Percentiles rank a stretch among this genome's conserved stretches.
These are phyloP conservation scores for Cordilura impudica DNA, from an alignment of 2,888 invertebrate species.

Conservation along the genomic window DNA sequence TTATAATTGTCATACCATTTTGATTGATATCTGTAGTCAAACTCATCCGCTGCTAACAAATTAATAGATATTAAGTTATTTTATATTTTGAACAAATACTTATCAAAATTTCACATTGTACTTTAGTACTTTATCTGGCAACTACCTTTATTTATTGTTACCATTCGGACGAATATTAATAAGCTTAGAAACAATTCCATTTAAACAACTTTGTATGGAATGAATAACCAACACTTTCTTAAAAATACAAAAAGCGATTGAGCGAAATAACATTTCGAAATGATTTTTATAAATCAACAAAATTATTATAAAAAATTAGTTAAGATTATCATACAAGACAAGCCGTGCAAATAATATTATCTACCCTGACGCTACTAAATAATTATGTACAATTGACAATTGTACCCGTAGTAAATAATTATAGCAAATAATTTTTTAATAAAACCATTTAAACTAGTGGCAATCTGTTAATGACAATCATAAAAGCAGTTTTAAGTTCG, in stretches of 20 bases:
- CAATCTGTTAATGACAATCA: too few relatives aligned
- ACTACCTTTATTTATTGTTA: neutral
- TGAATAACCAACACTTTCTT: neutral
- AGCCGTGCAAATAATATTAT: too few relatives aligned
- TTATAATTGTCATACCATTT: constrained; percentile 63
- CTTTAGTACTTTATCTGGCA: too few relatives aligned
- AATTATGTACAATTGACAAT: too few relatives aligned
- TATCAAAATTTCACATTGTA: too few relatives aligned
- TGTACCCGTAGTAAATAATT: too few relatives aligned
- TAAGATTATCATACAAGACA: constrained; percentile 4
- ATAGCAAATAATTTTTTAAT: too few relatives aligned
- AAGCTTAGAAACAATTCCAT: neutral
- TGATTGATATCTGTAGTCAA: constrained; percentile 61
- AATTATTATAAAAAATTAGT: constrained; percentile 4
- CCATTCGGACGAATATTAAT: neutral
- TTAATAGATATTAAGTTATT: neutral
- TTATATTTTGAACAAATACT: too few relatives aligned
- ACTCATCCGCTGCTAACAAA: constrained; percentile 32
- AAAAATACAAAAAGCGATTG: neutral
- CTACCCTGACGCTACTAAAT: too few relatives aligned
- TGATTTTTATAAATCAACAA: constrained; percentile 9
- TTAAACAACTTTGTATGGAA: neutral
- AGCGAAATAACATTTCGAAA: neutral
- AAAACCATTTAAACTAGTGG: too few relatives aligned
- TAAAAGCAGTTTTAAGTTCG: too few relatives aligned